phyloP scores from a whole-genome alignment of 64 coral and sea anemone species.

The Montipora cactus region DNA sequence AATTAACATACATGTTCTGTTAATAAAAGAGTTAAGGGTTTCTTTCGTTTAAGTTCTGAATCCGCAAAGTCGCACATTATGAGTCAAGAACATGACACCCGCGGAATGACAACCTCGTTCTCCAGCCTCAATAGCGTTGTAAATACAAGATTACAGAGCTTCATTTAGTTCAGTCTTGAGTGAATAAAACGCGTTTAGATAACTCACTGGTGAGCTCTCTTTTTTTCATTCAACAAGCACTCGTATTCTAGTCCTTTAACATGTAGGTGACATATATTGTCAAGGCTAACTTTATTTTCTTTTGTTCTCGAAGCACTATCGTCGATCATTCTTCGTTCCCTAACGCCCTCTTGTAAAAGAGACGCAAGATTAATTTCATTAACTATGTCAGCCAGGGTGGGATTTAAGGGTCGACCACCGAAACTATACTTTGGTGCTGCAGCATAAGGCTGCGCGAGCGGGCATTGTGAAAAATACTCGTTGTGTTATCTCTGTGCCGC shows the following conservation, averaged over 20 bases:
- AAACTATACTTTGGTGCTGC: background rate
- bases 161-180: background rate
- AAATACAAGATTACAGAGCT: slow-evolving; percentile 21
- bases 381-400: background rate
- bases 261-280: too few species aligned
- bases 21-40: background rate
- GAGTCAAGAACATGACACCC: background rate
- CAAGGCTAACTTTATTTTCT: background rate
- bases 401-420: background rate
- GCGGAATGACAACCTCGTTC: background rate
- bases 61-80: background rate
- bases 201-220: background rate
- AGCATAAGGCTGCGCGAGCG: background rate
- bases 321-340: background rate
- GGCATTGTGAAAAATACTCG: background rate
- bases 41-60: background rate
- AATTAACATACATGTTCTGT: background rate
- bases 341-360: too few species aligned
- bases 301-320: background rate
- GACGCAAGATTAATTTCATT: background rate
- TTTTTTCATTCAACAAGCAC: background rate
- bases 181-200: slow-evolving; percentile 16
- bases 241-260: too few species aligned
- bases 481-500: slow-evolving; percentile 21
- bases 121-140: background rate